Percentiles rank a stretch among this genome's conserved stretches.
These are phyloP conservation scores for Schizothorax lantsangensis DNA, from an alignment of 2,797 vertebrate species.

Conservation along the genomic window DNA sequence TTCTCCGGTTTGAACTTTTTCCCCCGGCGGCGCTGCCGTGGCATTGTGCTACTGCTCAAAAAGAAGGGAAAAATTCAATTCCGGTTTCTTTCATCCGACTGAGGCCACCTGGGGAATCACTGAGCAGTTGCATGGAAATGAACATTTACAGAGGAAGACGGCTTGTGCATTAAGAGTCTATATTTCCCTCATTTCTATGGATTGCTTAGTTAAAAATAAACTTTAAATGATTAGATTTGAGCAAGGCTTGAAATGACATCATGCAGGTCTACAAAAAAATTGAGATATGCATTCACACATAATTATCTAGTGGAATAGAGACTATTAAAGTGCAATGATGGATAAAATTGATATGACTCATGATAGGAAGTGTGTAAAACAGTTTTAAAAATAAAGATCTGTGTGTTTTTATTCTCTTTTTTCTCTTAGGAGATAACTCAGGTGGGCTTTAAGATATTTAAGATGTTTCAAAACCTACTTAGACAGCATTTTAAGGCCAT, in stretches of 20 bases:
- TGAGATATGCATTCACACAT: constrained; percentile 6
- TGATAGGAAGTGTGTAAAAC: background rate
- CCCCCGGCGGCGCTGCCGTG: constrained; percentile 63
- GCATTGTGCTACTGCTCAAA: constrained; percentile 72
- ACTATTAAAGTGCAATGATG: constrained; percentile 23
- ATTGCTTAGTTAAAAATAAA: constrained; percentile 13
- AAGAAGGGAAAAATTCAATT: constrained; percentile 69
- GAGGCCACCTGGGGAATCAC: constrained; percentile 71
- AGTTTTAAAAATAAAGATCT: background rate
- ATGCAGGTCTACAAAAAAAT: background rate
- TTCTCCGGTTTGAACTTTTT: constrained; percentile 65
- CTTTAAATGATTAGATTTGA: constrained; percentile 18
- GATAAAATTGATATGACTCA: constrained; percentile 3
- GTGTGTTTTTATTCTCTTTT: background rate
- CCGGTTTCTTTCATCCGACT: constrained; percentile 74
- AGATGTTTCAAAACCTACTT: background rate
- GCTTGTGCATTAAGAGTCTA: constrained; percentile 10
- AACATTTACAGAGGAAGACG: constrained; percentile 26
- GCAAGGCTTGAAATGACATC: constrained; percentile 15
- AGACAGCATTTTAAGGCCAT: background rate
- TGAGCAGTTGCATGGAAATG: constrained; percentile 67
- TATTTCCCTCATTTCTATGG: background rate
- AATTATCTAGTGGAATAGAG: constrained; percentile 20
- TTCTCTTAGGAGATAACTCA: background rate
- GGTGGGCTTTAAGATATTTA: background rate